Evolutionary conservation across 2,113 vertebrate genomes (phyloP).

Genomic region (Acrocephalus kingi): DNA sequence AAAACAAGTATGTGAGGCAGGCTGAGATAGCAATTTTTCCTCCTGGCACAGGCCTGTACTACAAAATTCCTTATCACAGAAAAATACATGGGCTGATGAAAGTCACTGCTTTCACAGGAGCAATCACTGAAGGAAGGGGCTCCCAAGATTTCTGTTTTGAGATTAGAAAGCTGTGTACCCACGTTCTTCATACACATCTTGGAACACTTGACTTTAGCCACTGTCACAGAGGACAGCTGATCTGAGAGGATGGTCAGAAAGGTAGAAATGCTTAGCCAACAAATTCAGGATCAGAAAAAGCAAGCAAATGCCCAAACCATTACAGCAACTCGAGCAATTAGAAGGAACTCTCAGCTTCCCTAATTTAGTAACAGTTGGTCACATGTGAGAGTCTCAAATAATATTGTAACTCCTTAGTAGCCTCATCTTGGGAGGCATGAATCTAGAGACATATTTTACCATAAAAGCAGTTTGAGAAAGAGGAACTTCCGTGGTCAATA

Average conservation of each 20-base stretch:
- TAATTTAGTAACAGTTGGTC: neutral
- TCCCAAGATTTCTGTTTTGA: neutral
- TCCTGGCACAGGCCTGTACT: neutral
- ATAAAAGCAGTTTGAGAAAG: neutral
- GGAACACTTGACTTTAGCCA: neutral
- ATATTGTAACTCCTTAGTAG: neutral
- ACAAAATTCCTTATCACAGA: neutral
- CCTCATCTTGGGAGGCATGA: neutral
- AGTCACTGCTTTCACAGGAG: neutral
- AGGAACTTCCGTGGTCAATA: neutral
- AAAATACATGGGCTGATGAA: neutral
- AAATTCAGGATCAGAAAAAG: neutral
- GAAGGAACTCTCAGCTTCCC: neutral
- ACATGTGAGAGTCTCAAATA: neutral
- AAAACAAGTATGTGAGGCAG: neutral
- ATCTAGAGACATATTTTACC: neutral
- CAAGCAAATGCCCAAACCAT: neutral
- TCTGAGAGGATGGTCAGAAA: neutral
- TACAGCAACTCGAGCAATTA: neutral
- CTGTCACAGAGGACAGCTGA: neutral
- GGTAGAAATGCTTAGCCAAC: neutral
- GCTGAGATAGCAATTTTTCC: neutral
- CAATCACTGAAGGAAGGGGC: neutral
- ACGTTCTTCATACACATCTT: neutral
- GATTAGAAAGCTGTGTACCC: neutral